Evolutionary conservation across 2,888 invertebrate genomes (phyloP), one percentile per base, ranked within the genome.

Genomic region (Tridacna crocea): DNA sequence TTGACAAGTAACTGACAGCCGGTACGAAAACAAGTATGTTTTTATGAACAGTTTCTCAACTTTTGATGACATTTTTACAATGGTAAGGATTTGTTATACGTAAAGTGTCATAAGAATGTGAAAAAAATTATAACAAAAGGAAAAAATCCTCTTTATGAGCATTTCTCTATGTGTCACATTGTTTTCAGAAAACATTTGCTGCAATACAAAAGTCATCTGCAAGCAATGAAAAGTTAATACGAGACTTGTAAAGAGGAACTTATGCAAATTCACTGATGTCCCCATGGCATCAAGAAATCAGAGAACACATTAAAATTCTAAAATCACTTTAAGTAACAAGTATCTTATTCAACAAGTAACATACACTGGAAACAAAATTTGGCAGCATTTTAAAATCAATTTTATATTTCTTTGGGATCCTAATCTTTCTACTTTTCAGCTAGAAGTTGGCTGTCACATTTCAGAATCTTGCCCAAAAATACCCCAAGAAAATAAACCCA

Each of bases 221-320:
- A 36, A 36, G 36, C 2, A 8, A 36, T 36, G 36, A n/a, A n/a
- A n/a, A 4, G 36, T 36, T 15, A 66, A 66, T 66, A 55, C 46
- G 3, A 66, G 66, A 46, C 19, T 66, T 46, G 66, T 15, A 46
- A 66, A 46, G 66, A 66, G 66, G n/a, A 66, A 46, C 46, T 17
- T 66, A 66, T 66, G 66, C 8, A 66, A 66, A 66, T 66, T 12
- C 36, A 46, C 46, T 36, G 66, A 66, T 26, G n/a, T 66, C n/a
- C n/a, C 36, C 55, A 46, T 36, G 66, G 46, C 36, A 36, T 66
- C n/a, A 66, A 46, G 46, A 66, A n/a, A 66, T 66, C 46, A 66
- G 8, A 66, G 2, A 36, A 46, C 66, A 46, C 46, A 11, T 46
- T 66, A 46, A n/a, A 27, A 66, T 36, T n/a, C 61, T 61, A n/a